These are phyloP conservation scores for Cyclophora punctaria DNA, from an alignment of 2,888 invertebrate species.

Conservation along the genomic window DNA sequence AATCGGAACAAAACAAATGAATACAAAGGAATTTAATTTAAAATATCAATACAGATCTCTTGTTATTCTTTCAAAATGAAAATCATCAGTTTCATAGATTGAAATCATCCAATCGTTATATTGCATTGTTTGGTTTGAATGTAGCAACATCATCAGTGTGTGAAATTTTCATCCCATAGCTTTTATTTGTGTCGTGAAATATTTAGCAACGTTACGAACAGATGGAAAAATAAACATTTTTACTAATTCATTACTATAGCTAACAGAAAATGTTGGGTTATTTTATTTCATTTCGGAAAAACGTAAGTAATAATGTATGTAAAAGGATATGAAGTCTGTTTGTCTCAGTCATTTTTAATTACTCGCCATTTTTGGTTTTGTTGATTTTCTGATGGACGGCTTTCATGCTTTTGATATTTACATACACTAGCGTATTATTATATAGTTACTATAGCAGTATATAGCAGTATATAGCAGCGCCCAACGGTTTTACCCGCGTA, in stretches of 20 bases:
- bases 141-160: constrained; percentile 62
- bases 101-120: constrained; percentile 53
- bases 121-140: constrained; percentile 54
- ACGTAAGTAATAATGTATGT: too few relatives aligned
- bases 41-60: constrained; percentile 8
- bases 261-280: constrained; percentile 1
- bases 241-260: constrained; percentile 35
- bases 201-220: constrained; percentile 45
- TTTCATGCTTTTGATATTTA: too few relatives aligned
- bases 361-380: too few relatives aligned
- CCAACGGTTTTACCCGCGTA: too few relatives aligned
- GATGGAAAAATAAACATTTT: constrained; percentile 47
- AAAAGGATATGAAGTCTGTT: too few relatives aligned
- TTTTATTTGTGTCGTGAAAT: constrained; percentile 48
- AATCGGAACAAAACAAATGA: too few relatives aligned
- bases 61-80: constrained; percentile 24
- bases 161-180: constrained; percentile 58
- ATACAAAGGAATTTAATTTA: background rate
- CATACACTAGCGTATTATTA: too few relatives aligned
- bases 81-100: constrained; percentile 42
- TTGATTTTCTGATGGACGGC: too few relatives aligned
- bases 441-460: too few relatives aligned
- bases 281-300: constrained; percentile 1
- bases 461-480: too few relatives aligned
- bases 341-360: too few relatives aligned